Percentiles rank a stretch among this genome's conserved stretches.
Evolutionary conservation across 2,888 invertebrate species (phyloP).

Genomic region (Drosophila fungiperda): DNA sequence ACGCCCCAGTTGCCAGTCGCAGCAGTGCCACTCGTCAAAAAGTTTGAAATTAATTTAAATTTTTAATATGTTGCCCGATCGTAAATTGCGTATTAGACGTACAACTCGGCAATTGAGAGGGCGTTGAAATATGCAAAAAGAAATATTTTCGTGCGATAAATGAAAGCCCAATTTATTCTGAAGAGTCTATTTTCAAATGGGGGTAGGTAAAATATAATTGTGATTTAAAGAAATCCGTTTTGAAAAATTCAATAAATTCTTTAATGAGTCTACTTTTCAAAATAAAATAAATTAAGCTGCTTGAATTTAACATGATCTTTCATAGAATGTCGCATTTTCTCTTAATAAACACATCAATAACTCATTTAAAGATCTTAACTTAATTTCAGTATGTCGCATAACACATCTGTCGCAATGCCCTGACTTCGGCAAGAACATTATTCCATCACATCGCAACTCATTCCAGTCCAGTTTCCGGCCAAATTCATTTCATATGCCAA

Average conservation of each 20-base stretch:
- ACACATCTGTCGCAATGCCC: slow-evolving; percentile 41
- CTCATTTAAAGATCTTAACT: slow-evolving; percentile 39
- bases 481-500: slow-evolving; percentile 57
- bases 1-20: slow-evolving; percentile 41
- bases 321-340: neutral
- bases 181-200: neutral
- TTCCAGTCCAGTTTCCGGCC: slow-evolving; percentile 14
- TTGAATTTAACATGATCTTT: neutral
- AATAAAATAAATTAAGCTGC: too few species aligned
- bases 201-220: neutral
- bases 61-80: slow-evolving; percentile 63
- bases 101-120: neutral
- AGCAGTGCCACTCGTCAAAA: slow-evolving; percentile 36
- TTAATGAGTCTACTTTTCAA: too few species aligned
- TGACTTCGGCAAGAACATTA: slow-evolving; percentile 13
- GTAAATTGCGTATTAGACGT: slow-evolving; percentile 60
- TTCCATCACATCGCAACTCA: slow-evolving; percentile 47
- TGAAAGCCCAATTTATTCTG: slow-evolving; percentile 13
- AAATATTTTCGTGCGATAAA: slow-evolving; percentile 22
- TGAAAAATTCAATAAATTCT: neutral
- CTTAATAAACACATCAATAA: slow-evolving; percentile 28
- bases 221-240: neutral
- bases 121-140: slow-evolving; percentile 23
- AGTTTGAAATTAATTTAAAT: slow-evolving; percentile 75
- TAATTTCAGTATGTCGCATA: slow-evolving; percentile 44